Evolutionary conservation across 2,888 invertebrate genomes (phyloP).

Genomic region (Agonopterix heracliana): DNA sequence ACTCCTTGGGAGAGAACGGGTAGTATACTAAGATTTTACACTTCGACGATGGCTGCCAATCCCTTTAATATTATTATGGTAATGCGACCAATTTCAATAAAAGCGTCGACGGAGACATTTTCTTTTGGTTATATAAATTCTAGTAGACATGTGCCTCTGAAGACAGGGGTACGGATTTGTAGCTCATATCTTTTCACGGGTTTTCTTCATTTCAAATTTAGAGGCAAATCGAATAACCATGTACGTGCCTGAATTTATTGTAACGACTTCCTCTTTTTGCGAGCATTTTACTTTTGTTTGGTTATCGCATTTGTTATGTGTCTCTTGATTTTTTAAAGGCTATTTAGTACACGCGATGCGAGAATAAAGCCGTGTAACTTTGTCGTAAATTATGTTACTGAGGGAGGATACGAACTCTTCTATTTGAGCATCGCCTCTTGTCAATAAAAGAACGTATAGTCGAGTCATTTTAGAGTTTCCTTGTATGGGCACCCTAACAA

Average conservation of each 20-base stretch:
- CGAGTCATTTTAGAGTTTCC: too few relatives aligned
- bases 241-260: conserved; percentile 24
- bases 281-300: conserved; percentile 5
- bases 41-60: conserved; percentile 67
- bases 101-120: conserved; percentile 60
- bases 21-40: conserved; percentile 64
- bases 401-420: too few relatives aligned
- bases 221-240: conserved; percentile 31
- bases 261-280: conserved; percentile 17
- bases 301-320: conserved; percentile 2
- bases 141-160: conserved; percentile 50
- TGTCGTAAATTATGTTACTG: too few relatives aligned
- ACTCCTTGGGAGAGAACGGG: conserved; percentile 39
- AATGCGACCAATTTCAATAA: conserved; percentile 73
- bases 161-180: conserved; percentile 60
- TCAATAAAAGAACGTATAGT: too few relatives aligned
- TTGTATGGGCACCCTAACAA: too few relatives aligned
- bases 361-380: too few relatives aligned
- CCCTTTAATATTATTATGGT: conserved; percentile 74
- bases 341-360: too few relatives aligned
- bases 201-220: conserved; percentile 38
- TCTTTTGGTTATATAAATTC: conserved; percentile 60
- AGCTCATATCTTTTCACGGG: conserved; percentile 53
- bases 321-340: neutral
- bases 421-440: too few relatives aligned